Percentiles rank a stretch among this genome's conserved stretches.
Evolutionary conservation across 2,888 invertebrate species (phyloP).

Genomic region (Nineta flava): DNA sequence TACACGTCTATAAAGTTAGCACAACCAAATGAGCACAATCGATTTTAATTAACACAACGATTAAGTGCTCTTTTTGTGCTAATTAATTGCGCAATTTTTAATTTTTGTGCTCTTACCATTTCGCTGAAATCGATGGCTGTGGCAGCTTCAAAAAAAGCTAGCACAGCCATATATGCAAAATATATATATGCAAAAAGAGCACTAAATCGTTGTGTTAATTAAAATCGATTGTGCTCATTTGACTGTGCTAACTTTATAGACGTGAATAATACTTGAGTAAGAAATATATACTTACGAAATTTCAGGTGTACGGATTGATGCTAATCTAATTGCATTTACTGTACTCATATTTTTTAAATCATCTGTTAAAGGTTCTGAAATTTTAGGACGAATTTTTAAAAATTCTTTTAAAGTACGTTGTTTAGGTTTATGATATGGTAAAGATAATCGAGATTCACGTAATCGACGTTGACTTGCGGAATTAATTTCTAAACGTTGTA

Average conservation of each 20-base stretch:
- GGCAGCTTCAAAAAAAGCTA: too few species aligned
- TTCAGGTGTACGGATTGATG: constrained; percentile 41
- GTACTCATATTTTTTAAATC: constrained; percentile 23
- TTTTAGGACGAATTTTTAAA: constrained; percentile 35
- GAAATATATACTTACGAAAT: constrained; percentile 39
- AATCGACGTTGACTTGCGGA: constrained; percentile 72
- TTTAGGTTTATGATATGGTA: constrained; percentile 80
- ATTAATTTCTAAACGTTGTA: constrained; percentile 58
- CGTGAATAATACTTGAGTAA: constrained; percentile 6
- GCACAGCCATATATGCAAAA: too few species aligned
- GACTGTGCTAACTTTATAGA: too few species aligned
- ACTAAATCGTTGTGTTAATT: too few species aligned
- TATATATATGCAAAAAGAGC: constrained; percentile 8
- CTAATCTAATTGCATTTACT: constrained; percentile 45
- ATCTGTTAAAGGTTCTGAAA: constrained; percentile 24
- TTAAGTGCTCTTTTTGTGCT: too few species aligned
- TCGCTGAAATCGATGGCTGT: too few species aligned
- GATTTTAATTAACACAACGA: too few species aligned
- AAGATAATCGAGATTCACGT: constrained; percentile 54
- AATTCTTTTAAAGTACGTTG: constrained; percentile 67
- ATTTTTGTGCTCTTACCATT: too few species aligned
- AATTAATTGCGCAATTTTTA: too few species aligned
- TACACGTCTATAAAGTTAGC: too few species aligned
- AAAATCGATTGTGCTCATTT: too few species aligned
- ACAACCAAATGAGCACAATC: too few species aligned